These are phyloP conservation scores for Phrynocephalus guinanensis DNA, from an alignment of 2,797 vertebrate species.

Conservation along the genomic window DNA sequence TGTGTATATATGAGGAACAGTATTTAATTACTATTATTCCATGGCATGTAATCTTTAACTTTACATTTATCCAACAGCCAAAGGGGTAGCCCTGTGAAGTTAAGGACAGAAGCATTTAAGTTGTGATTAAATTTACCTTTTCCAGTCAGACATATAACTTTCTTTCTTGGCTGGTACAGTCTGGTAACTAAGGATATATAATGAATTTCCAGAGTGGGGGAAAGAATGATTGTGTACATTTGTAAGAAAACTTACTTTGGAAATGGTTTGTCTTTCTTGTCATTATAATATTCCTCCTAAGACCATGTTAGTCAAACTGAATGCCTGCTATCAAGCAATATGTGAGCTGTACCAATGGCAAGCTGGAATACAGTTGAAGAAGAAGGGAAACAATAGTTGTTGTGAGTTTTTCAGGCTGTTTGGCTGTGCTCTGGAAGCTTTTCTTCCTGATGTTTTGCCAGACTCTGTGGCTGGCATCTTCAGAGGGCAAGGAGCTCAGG, in stretches of 20 bases:
- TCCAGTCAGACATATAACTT: not conserved
- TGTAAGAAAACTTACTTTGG: not conserved
- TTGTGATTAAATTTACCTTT: not conserved
- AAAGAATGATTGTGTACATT: not conserved
- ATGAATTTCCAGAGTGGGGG: too few species aligned
- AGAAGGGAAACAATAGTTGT: not conserved
- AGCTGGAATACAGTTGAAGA: not conserved
- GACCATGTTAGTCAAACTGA: not conserved
- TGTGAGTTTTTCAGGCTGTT: too few species aligned
- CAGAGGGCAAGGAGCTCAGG: too few species aligned
- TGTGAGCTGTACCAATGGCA: not conserved
- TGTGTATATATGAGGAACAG: conserved; percentile 51
- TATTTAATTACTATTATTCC: conserved; percentile 31
- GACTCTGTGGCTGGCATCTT: too few species aligned
- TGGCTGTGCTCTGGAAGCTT: too few species aligned
- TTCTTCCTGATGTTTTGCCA: too few species aligned
- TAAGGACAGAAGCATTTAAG: not conserved
- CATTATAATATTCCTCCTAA: not conserved
- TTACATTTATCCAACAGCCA: conserved; percentile 25
- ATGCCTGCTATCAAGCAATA: not conserved
- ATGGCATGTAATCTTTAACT: not conserved
- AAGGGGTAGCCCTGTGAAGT: not conserved
- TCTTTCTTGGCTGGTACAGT: not conserved
- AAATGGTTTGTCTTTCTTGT: not conserved
- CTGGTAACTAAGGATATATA: not conserved